A percentile compares a stretch with the other conserved stretches of the same genome.
Evolutionary conservation across 2,113 vertebrate species (phyloP).

Genomic region (Podilymbus podiceps): DNA sequence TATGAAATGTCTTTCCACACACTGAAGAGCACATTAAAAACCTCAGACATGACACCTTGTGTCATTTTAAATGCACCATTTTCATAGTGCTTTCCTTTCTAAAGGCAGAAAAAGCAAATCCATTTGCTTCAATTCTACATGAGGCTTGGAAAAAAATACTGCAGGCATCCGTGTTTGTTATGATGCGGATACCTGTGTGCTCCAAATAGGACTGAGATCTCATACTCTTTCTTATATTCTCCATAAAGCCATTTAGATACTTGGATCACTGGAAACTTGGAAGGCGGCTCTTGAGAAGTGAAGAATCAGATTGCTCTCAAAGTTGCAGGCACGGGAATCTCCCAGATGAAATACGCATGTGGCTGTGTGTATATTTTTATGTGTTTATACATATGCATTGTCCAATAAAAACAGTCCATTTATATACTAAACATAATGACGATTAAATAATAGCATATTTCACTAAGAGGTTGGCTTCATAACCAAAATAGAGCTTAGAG

Average conservation of each 20-base stretch:
- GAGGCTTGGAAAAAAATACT: neutral
- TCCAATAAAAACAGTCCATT: conserved; percentile 38
- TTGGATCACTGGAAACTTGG: neutral
- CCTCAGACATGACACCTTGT: neutral
- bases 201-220: neutral
- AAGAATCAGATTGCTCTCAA: neutral
- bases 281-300: neutral
- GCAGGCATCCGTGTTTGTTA: neutral
- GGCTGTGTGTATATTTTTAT: neutral
- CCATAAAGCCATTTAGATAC: neutral
- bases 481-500: neutral
- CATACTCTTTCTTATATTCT: neutral
- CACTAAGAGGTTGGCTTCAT: conserved; percentile 15
- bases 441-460: conserved; percentile 38
- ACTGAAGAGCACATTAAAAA: neutral
- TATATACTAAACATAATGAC: conserved; percentile 15
- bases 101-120: neutral
- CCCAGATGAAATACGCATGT: conserved; percentile 16
- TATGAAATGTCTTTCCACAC: neutral
- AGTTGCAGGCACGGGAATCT: conserved; percentile 31
- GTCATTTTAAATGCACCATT: neutral
- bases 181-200: neutral
- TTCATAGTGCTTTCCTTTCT: neutral
- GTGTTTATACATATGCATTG: conserved; percentile 16
- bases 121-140: neutral